phyloP scores from a whole-genome alignment of 2,888 invertebrate species.

The Arrhopalites spinosus region DNA sequence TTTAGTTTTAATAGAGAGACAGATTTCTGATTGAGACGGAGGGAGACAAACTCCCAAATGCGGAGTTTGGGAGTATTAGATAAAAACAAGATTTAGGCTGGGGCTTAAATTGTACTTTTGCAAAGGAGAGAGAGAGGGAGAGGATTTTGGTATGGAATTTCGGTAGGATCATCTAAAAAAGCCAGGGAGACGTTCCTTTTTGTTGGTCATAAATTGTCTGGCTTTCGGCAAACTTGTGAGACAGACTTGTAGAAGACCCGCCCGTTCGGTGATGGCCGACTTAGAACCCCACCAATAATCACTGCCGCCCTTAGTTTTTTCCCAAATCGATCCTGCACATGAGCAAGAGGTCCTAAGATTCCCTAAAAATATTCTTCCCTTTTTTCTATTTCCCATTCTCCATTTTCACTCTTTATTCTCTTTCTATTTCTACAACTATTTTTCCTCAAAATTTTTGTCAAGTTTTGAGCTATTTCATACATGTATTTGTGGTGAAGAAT shows the following conservation, averaged over 20 bases:
- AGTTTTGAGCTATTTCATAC: too few relatives aligned
- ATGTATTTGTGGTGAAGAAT: too few relatives aligned
- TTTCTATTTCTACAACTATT: neutral
- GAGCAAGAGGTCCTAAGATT: conserved; percentile 13
- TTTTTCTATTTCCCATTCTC: neutral
- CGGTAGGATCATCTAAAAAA: conserved; percentile 13
- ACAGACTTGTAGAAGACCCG: conserved; percentile 1
- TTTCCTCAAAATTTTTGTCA: neutral
- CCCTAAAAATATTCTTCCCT: neutral
- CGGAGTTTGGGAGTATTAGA: neutral
- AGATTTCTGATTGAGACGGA: too few relatives aligned
- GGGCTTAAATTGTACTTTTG: too few relatives aligned
- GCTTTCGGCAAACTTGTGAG: conserved; percentile 27
- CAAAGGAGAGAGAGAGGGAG: neutral
- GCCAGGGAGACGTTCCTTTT: conserved; percentile 32
- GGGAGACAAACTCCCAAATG: neutral
- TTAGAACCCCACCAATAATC: conserved; percentile 35
- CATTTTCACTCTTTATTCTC: neutral
- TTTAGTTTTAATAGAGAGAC: too few relatives aligned
- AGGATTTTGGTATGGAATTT: conserved; percentile 2
- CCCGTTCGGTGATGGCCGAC: conserved; percentile 40
- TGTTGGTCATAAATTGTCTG: conserved; percentile 38
- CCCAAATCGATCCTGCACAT: conserved; percentile 36
- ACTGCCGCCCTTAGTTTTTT: conserved; percentile 13
- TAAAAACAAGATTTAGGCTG: neutral